Base-by-base conservation (phyloP, 1,140 invertebrate species). In the Dendrolimus kikuchii region DNA sequence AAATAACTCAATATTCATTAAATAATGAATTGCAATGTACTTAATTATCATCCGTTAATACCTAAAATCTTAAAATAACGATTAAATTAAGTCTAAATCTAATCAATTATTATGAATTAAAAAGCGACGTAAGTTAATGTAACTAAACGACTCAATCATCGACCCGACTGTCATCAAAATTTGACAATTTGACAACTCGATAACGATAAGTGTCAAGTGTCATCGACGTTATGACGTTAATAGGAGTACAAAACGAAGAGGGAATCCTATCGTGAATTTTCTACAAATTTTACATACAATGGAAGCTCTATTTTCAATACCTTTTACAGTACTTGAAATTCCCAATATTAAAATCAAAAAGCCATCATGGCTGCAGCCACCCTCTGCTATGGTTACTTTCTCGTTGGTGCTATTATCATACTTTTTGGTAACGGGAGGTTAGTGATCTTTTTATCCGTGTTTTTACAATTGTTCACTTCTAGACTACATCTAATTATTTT, bases 341-440 rank as follows among this genome's bases (percentile, higher is more conserved):
- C 98, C 98, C 40, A 96, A 98, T 88, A 90, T 99, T 48, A 98
- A 97, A 87, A 89, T 99, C 38, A 97, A 97, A 72, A 93, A 91
- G 67, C 96, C 96, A 51, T 92, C 94, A 90, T 98, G 96, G 96
- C 81, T 98, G 40, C 92, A 94, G 44, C 91, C 95, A 86, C 98
- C 98, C 0, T 98, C 96, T 47, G 92, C 97, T 36, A 99, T 98
- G 96, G 90, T 93, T 57, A 94, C 98, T 56, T 99, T 98, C 87
- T 91, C 95, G 7, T 87, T 97, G 49, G 93, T 99, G 41, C 85
- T 99, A 41, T 84, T 96, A 23, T 98, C 98, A 4, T 99, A 99
- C 85, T 99, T 99, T 88, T 88, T 99, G 59, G 97, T 99, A 42
- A 99, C 97, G 51, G 98, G 97, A 92, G 98, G 97, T 98, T 89